A percentile compares a stretch with the other conserved stretches of the same genome.
phyloP scores from a whole-genome alignment of 92 coral and sea anemone species.

The Hydrozoanthus gracilis region DNA sequence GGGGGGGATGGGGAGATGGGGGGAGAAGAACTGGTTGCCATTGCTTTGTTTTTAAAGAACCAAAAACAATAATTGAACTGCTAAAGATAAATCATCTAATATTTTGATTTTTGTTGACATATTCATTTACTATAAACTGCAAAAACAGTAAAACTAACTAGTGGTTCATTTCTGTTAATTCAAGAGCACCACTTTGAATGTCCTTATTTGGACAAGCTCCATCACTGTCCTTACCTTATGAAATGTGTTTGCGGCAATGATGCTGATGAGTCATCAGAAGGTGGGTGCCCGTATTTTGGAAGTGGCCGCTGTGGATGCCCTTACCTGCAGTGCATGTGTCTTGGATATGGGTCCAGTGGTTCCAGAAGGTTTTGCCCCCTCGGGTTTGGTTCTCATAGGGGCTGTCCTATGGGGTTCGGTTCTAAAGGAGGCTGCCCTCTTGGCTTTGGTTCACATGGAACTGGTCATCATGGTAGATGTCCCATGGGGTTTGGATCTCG shows the following conservation, averaged over 20 bases:
- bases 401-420: constrained; percentile 18
- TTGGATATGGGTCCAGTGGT: constrained; percentile 11
- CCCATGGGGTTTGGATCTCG: constrained; percentile 5
- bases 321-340: background rate
- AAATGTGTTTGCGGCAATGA: constrained; percentile 4
- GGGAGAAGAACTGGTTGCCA: too few species aligned
- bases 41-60: too few species aligned
- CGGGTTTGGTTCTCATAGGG: background rate
- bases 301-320: constrained; percentile 11
- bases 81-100: too few species aligned
- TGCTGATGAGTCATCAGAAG: background rate
- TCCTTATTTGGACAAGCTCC: constrained; percentile 41
- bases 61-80: too few species aligned
- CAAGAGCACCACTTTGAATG: constrained; percentile 32
- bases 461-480: background rate
- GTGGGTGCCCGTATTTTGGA: constrained; percentile 38
- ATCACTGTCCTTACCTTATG: constrained; percentile 45
- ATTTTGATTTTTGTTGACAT: too few species aligned
- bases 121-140: too few species aligned
- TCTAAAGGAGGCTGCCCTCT: constrained; percentile 3
- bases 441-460: constrained; percentile 1
- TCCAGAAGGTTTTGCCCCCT: background rate
- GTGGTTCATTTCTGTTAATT: background rate
- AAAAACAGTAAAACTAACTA: background rate
- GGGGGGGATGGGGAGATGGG: too few species aligned